Conservation (phyloP, 2,888 invertebrate species). For the Plemyria rubiginata region DNA sequence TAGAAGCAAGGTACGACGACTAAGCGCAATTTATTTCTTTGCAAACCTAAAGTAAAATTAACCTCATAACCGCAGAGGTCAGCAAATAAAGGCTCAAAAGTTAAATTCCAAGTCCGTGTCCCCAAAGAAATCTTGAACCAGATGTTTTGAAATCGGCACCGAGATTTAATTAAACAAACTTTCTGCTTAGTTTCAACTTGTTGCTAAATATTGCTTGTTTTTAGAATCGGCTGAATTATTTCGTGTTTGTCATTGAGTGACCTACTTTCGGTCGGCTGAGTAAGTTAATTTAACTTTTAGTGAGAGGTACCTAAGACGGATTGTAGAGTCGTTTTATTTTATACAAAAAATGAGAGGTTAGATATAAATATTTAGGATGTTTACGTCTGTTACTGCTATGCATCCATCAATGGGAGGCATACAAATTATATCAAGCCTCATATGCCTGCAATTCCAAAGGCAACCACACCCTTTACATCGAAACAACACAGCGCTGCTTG, state of each 20-base stretch:
- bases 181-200: conserved; percentile 52
- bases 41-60: conserved; percentile 29
- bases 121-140: conserved; percentile 49
- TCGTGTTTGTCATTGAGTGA: conserved; percentile 24
- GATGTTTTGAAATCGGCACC: conserved; percentile 67
- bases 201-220: conserved; percentile 56
- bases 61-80: conserved; percentile 40
- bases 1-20: conserved; percentile 3
- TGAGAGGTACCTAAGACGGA: conserved; percentile 13
- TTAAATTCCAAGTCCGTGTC: conserved; percentile 47
- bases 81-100: conserved; percentile 50
- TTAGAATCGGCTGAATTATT: conserved; percentile 26
- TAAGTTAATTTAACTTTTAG: conserved; percentile 21
- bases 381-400: too few species aligned
- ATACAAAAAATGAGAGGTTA: too few species aligned
- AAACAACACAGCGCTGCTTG: too few species aligned
- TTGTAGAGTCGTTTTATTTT: too few species aligned
- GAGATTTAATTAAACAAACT: conserved; percentile 73
- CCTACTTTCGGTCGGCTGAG: conserved; percentile 16
- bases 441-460: too few species aligned
- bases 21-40: conserved; percentile 23
- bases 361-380: too few species aligned
- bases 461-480: too few species aligned
- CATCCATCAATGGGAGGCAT: too few species aligned
- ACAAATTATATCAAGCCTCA: too few species aligned